Evolutionary conservation across 30 jellyfish, hydroid and myxozoan species (phyloP), one percentile per base, ranked within the genome.

Genomic region (Catostylus mosaicus): DNA sequence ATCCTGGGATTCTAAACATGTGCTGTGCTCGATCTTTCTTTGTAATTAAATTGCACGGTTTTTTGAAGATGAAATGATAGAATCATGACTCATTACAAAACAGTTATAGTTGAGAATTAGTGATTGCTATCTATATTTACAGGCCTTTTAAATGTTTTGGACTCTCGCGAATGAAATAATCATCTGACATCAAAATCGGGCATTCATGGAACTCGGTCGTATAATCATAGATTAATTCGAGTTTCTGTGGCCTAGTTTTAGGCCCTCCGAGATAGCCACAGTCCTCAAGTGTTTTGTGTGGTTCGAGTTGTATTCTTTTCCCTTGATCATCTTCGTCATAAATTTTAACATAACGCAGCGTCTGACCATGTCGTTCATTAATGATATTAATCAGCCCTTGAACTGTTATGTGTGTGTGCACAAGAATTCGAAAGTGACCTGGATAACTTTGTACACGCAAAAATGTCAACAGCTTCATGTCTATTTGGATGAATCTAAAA

Each of bases 231-330:
- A 83, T 30, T 36, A 83, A 35, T 45, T 83, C 93, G 7, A 83
- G 87, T 26, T 36, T 60, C 52, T 83, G 93, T 7, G 93, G 93
- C 75, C 56, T 73, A 9, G 78, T 57, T 48, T 73, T 83, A 5
- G 93, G 93, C 43, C 87, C 93, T 69, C 93, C 93, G 0, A 83
- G 66, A 47, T 54, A 83, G 19, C 93, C 93, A 40, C 93, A 83
- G 43, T 83, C 93, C 24, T 73, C 87, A n/a, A 83, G 74, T 10
- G 93, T 83, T 40, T 54, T 59, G 47, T 71, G 87, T 24, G 87
- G 87, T 32, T 83, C 93, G 2, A 83, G 73, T 20, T 45, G 63
- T 1, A 35, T 71, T 40, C 93, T 16, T 3, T 54, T 60, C 10
- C 87, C 93, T 30, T 59, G 78, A 8, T 56, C 70, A 72, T 83